Percentiles rank a stretch among this genome's conserved stretches.
phyloP scores from a whole-genome alignment of 1,140 invertebrate genomes.

The Drosophila ironensis region DNA sequence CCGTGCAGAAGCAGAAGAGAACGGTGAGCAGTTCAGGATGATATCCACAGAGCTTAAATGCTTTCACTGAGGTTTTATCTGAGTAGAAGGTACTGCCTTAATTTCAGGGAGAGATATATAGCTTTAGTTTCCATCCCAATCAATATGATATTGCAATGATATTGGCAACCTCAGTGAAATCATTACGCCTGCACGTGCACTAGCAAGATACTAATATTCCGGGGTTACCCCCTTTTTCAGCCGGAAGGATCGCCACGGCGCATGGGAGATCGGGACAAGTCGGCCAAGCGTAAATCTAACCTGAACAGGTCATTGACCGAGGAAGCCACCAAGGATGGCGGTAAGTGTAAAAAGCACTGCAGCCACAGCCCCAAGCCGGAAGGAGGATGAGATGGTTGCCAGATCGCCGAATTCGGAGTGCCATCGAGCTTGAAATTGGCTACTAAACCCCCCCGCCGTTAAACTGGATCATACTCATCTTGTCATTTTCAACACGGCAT shows the following conservation, averaged over 20 bases:
- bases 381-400: background rate
- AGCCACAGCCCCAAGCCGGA: background rate
- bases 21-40: slow-evolving; percentile 50
- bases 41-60: too few species aligned
- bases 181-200: too few species aligned
- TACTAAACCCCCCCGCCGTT: too few species aligned
- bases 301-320: slow-evolving; percentile 85
- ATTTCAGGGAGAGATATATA: too few species aligned
- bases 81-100: too few species aligned
- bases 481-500: slow-evolving; percentile 1
- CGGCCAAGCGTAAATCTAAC: slow-evolving; percentile 86
- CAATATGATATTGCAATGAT: too few species aligned
- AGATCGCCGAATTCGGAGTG: slow-evolving; percentile 21
- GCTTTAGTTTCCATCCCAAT: too few species aligned
- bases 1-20: slow-evolving; percentile 66
- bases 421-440: slow-evolving; percentile 53
- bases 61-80: too few species aligned
- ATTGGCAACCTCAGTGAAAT: too few species aligned
- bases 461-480: too few species aligned
- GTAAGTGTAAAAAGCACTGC: slow-evolving; percentile 58
- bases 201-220: too few species aligned
- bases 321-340: slow-evolving; percentile 82
- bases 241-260: slow-evolving; percentile 64
- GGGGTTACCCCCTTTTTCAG: too few species aligned
- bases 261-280: slow-evolving; percentile 85